A percentile compares a stretch with the other conserved stretches of the same genome.
Conservation (phyloP, 1,140 invertebrate genomes). For the Lordiphosa collinella region DNA sequence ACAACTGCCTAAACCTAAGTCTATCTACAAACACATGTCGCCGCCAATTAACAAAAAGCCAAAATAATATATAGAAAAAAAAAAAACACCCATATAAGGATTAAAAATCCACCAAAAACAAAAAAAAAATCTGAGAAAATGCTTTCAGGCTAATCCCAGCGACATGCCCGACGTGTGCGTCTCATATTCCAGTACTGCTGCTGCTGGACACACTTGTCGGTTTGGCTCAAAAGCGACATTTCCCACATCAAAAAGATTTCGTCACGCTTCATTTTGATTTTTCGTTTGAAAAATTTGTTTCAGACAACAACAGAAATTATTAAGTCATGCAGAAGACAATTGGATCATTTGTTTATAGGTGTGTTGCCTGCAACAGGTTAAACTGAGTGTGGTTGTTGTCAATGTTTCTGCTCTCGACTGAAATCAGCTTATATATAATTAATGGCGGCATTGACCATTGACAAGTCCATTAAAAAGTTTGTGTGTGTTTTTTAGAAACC, state of each 20-base stretch:
- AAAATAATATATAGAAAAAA: constrained; percentile 65
- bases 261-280: constrained; percentile 53
- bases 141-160: constrained; percentile 72
- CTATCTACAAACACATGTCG: constrained; percentile 69
- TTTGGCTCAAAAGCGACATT: constrained; percentile 70
- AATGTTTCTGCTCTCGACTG: constrained; percentile 24
- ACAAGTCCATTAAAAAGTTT: constrained; percentile 73
- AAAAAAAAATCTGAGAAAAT: constrained; percentile 48
- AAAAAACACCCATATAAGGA: constrained; percentile 51
- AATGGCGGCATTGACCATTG: constrained; percentile 73
- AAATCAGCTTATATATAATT: constrained; percentile 76
- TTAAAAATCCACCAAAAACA: constrained; percentile 53
- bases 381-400: constrained; percentile 39
- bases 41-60: constrained; percentile 72
- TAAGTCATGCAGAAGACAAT: constrained; percentile 76
- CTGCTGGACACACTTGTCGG: constrained; percentile 74
- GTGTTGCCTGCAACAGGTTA: constrained; percentile 66
- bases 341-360: constrained; percentile 74
- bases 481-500: background rate
- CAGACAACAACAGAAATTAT: constrained; percentile 47
- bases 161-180: constrained; percentile 65
- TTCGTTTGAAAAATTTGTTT: constrained; percentile 60
- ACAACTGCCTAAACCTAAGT: constrained; percentile 22
- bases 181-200: constrained; percentile 51
- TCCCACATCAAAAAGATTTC: constrained; percentile 77